Conservation (phyloP, 2,888 invertebrate genomes). For the Caradrina clavipalpis region DNA sequence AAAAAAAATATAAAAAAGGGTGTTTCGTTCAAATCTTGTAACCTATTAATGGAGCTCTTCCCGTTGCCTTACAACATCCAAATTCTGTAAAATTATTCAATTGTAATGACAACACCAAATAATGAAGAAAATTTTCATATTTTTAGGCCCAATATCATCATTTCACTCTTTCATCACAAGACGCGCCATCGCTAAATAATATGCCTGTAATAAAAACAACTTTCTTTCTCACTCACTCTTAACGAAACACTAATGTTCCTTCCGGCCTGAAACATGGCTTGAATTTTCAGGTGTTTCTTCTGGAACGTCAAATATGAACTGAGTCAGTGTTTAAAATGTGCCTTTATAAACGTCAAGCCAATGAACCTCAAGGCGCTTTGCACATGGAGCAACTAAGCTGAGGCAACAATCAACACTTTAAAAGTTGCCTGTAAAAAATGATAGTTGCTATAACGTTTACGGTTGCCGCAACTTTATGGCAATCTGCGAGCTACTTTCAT, state of each 20-base stretch:
- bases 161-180: neutral
- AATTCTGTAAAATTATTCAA: too few relatives aligned
- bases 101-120: too few relatives aligned
- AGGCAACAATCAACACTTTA: too few relatives aligned
- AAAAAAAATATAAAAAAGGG: neutral
- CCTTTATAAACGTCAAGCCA: slow-evolving; percentile 44
- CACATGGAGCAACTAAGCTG: too few relatives aligned
- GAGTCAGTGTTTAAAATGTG: slow-evolving; percentile 63
- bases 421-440: too few relatives aligned
- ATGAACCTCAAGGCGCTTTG: too few relatives aligned
- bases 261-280: slow-evolving; percentile 56
- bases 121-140: neutral
- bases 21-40: neutral
- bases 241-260: slow-evolving; percentile 39
- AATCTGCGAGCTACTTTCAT: too few relatives aligned
- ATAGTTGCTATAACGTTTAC: too few relatives aligned
- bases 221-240: slow-evolving; percentile 15
- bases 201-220: slow-evolving; percentile 25
- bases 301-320: slow-evolving; percentile 52
- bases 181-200: slow-evolving; percentile 21
- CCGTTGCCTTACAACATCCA: neutral
- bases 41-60: neutral
- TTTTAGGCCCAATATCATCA: neutral
- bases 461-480: too few relatives aligned
- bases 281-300: slow-evolving; percentile 52